Evolutionary conservation across 2,888 invertebrate genomes (phyloP).

Genomic region (Hydriomena furcata): DNA sequence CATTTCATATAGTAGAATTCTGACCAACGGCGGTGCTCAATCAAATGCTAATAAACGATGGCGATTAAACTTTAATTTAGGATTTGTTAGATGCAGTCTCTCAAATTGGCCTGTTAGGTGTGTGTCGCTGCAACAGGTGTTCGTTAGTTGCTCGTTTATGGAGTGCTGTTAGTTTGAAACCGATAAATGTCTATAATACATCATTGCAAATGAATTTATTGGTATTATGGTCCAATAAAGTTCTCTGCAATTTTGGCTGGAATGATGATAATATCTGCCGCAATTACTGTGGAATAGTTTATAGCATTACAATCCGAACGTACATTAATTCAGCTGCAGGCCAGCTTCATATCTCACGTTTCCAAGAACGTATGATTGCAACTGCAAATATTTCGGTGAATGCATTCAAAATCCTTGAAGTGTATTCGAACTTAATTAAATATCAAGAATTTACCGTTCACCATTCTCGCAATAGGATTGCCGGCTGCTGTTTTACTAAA

Average conservation of each 20-base stretch:
- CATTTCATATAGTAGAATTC: constrained; percentile 28
- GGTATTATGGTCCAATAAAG: constrained; percentile 23
- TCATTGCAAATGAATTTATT: constrained; percentile 28
- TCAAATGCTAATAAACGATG: constrained; percentile 30
- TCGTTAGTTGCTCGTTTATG: constrained; percentile 30
- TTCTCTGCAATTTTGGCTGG: constrained; percentile 23
- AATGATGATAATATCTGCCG: constrained; percentile 24
- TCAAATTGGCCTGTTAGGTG: constrained; percentile 19
- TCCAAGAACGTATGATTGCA: constrained; percentile 22
- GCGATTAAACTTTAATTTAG: constrained; percentile 26
- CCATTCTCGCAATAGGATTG: constrained; percentile 30
- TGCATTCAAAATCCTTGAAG: constrained; percentile 30
- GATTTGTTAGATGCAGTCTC: constrained; percentile 31
- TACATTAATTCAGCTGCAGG: constrained; percentile 23
- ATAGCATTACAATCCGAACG: constrained; percentile 25
- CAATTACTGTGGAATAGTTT: constrained; percentile 25
- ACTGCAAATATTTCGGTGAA: constrained; percentile 31
- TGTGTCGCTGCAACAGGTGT: constrained; percentile 41
- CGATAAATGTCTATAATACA: constrained; percentile 29
- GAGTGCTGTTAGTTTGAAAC: constrained; percentile 22
- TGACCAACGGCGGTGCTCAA: constrained; percentile 37
- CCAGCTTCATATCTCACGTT: constrained; percentile 22
- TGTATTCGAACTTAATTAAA: constrained; percentile 30
- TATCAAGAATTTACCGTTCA: constrained; percentile 33
- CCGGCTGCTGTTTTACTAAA: constrained; percentile 41